phyloP scores from a whole-genome alignment of 2,113 vertebrate genomes.

The Dolichotis patagonum region DNA sequence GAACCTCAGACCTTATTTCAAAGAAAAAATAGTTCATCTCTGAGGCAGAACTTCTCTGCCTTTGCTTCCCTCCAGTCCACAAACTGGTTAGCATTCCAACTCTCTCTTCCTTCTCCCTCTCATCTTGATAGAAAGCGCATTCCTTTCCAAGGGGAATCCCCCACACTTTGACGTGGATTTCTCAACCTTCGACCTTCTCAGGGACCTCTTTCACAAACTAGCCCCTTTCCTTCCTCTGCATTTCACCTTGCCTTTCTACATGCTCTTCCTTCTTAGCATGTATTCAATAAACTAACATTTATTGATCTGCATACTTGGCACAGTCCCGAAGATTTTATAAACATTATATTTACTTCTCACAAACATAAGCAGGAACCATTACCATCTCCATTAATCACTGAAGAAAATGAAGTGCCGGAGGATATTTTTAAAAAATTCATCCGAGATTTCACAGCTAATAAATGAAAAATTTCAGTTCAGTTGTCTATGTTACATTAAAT shows the following conservation, averaged over 20 bases:
- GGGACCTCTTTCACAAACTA: neutral
- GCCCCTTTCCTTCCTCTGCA: neutral
- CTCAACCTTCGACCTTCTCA: neutral
- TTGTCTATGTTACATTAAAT: constrained; percentile 6
- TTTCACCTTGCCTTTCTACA: neutral
- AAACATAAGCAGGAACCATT: neutral
- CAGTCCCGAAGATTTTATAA: neutral
- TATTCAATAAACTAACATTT: neutral
- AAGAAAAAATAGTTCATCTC: neutral
- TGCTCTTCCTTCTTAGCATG: neutral
- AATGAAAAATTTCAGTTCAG: neutral
- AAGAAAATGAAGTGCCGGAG: neutral
- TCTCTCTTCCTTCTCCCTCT: neutral
- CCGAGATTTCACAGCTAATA: neutral
- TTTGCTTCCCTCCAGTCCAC: neutral
- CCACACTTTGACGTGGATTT: neutral
- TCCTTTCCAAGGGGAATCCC: neutral
- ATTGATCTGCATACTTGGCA: neutral
- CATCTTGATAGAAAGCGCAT: neutral
- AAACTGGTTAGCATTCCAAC: neutral
- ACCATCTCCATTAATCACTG: neutral
- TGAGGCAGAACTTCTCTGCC: neutral
- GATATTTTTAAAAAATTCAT: neutral
- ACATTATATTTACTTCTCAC: neutral
- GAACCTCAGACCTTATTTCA: neutral